phyloP scores from a whole-genome alignment of 2,888 invertebrate genomes.

The Napeogenes inachia region DNA sequence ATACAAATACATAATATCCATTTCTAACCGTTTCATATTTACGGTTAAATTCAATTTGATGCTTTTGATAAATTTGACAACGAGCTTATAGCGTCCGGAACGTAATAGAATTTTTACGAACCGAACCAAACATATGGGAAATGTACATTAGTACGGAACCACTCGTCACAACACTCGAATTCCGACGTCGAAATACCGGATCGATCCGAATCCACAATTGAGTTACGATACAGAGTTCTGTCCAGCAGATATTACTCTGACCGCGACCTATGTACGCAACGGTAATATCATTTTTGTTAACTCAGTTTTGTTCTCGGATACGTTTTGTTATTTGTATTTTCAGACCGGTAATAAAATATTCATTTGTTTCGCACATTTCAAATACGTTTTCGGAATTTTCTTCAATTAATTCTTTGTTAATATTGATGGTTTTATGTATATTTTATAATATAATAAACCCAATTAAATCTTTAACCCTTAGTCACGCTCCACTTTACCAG shows the following conservation, averaged over 20 bases:
- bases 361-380: neutral
- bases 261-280: constrained; percentile 32
- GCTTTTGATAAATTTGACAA: neutral
- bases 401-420: neutral
- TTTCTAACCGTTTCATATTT: neutral
- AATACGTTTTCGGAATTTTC: neutral
- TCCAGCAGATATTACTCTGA: constrained; percentile 40
- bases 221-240: constrained; percentile 46
- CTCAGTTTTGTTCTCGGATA: constrained; percentile 35
- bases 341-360: neutral
- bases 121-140: neutral
- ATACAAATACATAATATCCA: constrained; percentile 11
- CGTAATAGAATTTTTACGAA: constrained; percentile 1
- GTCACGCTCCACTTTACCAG: constrained; percentile 20
- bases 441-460: neutral
- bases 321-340: constrained; percentile 14
- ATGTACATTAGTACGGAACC: neutral
- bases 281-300: constrained; percentile 54
- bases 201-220: constrained; percentile 44
- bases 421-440: neutral
- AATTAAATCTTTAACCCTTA: constrained; percentile 4
- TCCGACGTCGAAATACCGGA: constrained; percentile 42
- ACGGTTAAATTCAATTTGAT: constrained; percentile 14
- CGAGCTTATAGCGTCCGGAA: neutral
- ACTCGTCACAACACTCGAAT: constrained; percentile 29